These are phyloP conservation scores for Melitaea cinxia DNA, from an alignment of 1,140 invertebrate species.

Conservation along the genomic window DNA sequence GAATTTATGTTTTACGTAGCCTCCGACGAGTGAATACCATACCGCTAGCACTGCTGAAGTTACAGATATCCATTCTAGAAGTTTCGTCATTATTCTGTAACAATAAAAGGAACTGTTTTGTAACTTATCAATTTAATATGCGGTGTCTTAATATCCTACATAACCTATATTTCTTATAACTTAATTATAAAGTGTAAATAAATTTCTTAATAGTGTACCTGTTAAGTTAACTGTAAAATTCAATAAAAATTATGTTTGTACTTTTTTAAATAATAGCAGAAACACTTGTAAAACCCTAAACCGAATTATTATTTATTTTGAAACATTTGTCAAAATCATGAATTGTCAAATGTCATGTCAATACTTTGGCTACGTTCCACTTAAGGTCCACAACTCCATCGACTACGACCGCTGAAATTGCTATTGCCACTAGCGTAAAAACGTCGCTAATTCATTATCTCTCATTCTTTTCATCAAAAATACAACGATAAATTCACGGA, in stretches of 20 bases:
- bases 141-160: not conserved
- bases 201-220: not conserved
- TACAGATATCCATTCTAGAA: constrained; percentile 89
- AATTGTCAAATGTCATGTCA: no score
- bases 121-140: not conserved
- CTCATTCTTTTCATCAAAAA: no score
- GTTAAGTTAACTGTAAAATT: not conserved
- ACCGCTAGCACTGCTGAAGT: constrained; percentile 84
- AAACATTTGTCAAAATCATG: constrained; percentile 1
- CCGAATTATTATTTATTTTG: not conserved
- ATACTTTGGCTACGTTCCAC: no score
- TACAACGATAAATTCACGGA: no score
- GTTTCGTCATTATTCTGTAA: constrained; percentile 86
- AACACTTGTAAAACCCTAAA: not conserved
- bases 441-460: no score
- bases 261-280: no score
- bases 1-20: constrained; percentile 82
- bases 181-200: not conserved
- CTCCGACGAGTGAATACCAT: constrained; percentile 86
- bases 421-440: no score
- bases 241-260: no score
- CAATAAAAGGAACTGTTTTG: not conserved
- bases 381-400: no score
- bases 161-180: not conserved
- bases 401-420: no score